Base-by-base conservation (phyloP, 2,113 vertebrate species). In the Monarcha castaneiventris region DNA sequence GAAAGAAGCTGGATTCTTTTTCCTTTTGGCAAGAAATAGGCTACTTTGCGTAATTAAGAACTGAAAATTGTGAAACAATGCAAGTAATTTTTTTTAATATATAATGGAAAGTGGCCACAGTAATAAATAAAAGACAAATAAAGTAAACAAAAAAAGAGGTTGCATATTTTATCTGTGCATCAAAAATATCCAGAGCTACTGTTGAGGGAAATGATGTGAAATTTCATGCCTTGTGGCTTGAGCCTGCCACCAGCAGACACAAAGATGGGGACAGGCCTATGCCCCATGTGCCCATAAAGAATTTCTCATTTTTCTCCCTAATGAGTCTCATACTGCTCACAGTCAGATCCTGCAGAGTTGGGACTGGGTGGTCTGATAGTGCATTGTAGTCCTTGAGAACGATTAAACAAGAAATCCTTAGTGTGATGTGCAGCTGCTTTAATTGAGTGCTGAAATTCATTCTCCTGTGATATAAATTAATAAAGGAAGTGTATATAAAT, bases 401-500 rank as follows among this genome's bases (percentile, higher is more conserved):
- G 4, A 54, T 75, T 87, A 61, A 85, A 56, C 9, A 87, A 76
- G 32, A 82, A 93, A 64, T 88, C 41, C 26, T 68, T 66, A 61
- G 37, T 43, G 63, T 39, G 51, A 16, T 56, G 26, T 66, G 62
- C 73, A 85, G 26, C 41, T 83, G 26, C 49, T 85, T 78, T 87
- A 74, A 68, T 3, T 87, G 61, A 78, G 19, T 35, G 49, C 63
- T 76, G 54, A 64, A 85, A 71, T 78, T 79, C 16, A 21, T 76
- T 93, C 82, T 92, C 27, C 46, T 54, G 49, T 61, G 44, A 16
- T 54, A 92, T 89, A 78, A 91, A 96, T 92, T 86, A 87, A 92
- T 87, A 74, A 92, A 94, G 33, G 25, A 63, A 63, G 22, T 30
- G 17, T 35, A 37, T 54, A n/a, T 61, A 71, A 79, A 92, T 90